These are phyloP conservation scores for Mesembrinibis cayennensis DNA, from an alignment of 2,113 vertebrate species.

Conservation along the genomic window DNA sequence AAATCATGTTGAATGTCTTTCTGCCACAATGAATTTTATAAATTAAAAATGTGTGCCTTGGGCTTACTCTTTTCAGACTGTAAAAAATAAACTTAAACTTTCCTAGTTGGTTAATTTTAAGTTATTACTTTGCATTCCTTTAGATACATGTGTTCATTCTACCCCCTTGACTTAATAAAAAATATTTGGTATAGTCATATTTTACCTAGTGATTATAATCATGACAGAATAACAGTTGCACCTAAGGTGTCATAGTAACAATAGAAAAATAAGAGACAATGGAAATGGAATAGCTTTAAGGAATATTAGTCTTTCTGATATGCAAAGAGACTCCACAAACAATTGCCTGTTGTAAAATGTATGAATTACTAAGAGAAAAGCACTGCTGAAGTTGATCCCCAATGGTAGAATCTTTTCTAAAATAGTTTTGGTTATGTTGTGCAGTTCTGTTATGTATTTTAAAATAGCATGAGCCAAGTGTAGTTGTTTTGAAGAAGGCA, in stretches of 20 bases:
- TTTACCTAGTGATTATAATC: background rate
- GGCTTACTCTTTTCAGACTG: background rate
- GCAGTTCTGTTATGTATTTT: background rate
- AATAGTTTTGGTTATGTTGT: background rate
- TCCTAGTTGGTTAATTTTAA: slow-evolving; percentile 1
- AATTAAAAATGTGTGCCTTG: slow-evolving; percentile 45
- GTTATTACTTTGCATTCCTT: background rate
- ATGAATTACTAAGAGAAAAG: background rate
- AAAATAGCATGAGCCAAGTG: background rate
- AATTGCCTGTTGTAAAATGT: slow-evolving; percentile 7
- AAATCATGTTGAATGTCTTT: background rate
- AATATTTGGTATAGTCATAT: background rate
- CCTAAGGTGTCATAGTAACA: background rate
- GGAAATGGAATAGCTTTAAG: background rate
- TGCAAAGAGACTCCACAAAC: background rate
- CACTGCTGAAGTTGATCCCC: background rate
- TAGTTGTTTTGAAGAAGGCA: background rate
- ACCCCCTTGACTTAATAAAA: background rate
- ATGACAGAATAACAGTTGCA: background rate
- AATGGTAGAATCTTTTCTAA: background rate
- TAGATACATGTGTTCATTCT: background rate
- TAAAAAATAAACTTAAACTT: background rate
- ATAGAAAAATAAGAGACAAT: background rate
- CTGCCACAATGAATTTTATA: slow-evolving; percentile 25
- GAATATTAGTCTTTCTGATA: background rate